Conservation (phyloP, 2,888 invertebrate species). For the Drosophila histrio region DNA sequence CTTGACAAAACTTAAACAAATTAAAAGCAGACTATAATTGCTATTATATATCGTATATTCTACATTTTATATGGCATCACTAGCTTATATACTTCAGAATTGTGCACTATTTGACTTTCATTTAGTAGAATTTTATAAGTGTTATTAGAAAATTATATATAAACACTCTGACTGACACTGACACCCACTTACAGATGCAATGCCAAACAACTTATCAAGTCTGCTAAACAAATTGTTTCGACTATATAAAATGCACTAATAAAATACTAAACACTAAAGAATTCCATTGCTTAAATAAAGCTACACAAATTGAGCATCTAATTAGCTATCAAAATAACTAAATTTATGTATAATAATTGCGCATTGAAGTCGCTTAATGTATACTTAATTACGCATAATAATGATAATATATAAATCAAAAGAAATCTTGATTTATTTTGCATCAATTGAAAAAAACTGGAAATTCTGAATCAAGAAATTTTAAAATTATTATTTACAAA, state of each 20-base stretch:
- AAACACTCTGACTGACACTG: slow-evolving; percentile 23
- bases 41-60: not conserved
- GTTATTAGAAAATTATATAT: slow-evolving; percentile 29
- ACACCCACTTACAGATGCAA: slow-evolving; percentile 25
- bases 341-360: not conserved
- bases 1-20: no score
- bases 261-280: not conserved
- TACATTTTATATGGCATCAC: not conserved
- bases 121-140: slow-evolving; percentile 3
- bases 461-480: not conserved
- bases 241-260: not conserved
- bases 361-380: slow-evolving; percentile 28
- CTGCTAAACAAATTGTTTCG: not conserved
- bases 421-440: slow-evolving; percentile 2
- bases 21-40: no score
- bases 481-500: not conserved
- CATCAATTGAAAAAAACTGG: not conserved
- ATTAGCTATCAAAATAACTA: slow-evolving; percentile 13
- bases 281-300: slow-evolving; percentile 10
- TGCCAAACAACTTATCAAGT: slow-evolving; percentile 23
- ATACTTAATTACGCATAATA: slow-evolving; percentile 13
- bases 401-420: not conserved
- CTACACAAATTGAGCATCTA: slow-evolving; percentile 7
- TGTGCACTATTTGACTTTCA: slow-evolving; percentile 9
- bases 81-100: not conserved